Evolutionary conservation across 2,797 vertebrate species (phyloP), one percentile per base, ranked within the genome.

Genomic region (Periophthalmus magnuspinnatus): DNA sequence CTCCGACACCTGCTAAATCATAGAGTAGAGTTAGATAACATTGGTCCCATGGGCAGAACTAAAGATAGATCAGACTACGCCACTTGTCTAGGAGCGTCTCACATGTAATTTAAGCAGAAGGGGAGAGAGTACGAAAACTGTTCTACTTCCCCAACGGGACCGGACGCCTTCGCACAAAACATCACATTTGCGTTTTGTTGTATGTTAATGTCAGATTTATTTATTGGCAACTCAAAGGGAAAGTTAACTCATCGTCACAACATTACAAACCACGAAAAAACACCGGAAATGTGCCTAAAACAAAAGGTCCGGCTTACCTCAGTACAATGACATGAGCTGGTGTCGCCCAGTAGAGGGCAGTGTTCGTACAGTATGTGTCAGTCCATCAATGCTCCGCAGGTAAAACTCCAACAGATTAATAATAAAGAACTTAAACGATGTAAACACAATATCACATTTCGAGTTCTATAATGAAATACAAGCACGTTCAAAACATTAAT

Each of bases 31-130:
- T 85, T 82, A 77, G 86, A 83, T 81, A 85, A 88, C 67, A 38
- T 71, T 68, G 81, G 82, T 84, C 81, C 75, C 52, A 79, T 81
- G 79, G 80, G 80, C 74, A 75, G 83, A 56, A 73, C 89, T 91
- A 91, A 91, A 91, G 81, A 92, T 92, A 92, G 91, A 90, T 79
- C 88, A 85, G 78, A 87, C 84, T 83, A 77, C 65, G 74, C 60
- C 81, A 85, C 85, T 78, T 71, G 83, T 86, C 68, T 28, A 76
- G 69, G 79, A 84, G 81, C 7, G 79, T 78, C 81, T 76, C 34
- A 71, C 77, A 59, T 76, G 82, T 85, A 81, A 90, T 83, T 86
- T 81, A 89, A 86, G 84, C 71, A 82, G 81, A 77, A 74, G 71
- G 48, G 68, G 52, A 71, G 67, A 75, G 71, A 17, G 1, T 1